A percentile compares a stretch with the other conserved stretches of the same genome.
These are phyloP conservation scores for Laspeyria flexula DNA, from an alignment of 2,888 invertebrate genomes.

Conservation along the genomic window DNA sequence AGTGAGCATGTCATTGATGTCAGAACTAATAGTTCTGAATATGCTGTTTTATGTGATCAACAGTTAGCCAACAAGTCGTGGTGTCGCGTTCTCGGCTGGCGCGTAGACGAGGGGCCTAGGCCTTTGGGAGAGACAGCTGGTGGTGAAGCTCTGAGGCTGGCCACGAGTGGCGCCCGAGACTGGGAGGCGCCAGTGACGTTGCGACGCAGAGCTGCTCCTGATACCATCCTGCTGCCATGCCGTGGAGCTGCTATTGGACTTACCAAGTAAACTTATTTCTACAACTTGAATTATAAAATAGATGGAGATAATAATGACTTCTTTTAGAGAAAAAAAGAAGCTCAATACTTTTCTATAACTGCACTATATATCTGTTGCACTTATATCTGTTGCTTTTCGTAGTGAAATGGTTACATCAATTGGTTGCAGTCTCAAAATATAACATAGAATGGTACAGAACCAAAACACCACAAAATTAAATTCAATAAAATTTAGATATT, in stretches of 20 bases:
- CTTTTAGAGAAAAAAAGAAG: no score
- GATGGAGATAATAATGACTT: no score
- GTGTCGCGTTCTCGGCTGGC: conserved; percentile 92
- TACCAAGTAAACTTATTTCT: conserved; percentile 58
- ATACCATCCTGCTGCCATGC: conserved; percentile 83
- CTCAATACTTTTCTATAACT: no score
- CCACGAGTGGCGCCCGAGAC: conserved; percentile 87
- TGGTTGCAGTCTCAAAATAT: no score
- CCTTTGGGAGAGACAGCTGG: conserved; percentile 73
- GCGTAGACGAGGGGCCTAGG: conserved; percentile 69
- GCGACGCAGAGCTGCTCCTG: conserved; percentile 92
- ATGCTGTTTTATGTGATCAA: neutral
- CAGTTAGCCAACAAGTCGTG: conserved; percentile 95
- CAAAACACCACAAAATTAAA: no score
- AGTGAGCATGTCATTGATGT: no score
- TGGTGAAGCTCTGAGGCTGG: conserved; percentile 83
- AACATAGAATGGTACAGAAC: no score
- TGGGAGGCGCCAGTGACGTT: conserved; percentile 92
- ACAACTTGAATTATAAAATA: neutral
- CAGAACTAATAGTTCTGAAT: no score
- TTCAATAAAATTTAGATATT: no score
- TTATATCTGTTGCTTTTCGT: no score
- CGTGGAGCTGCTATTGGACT: conserved; percentile 75
- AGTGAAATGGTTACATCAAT: no score
- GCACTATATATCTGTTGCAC: no score